These are phyloP conservation scores for Montipora efflorescens DNA, from an alignment of 64 coral and sea anemone genomes.

Conservation along the genomic window DNA sequence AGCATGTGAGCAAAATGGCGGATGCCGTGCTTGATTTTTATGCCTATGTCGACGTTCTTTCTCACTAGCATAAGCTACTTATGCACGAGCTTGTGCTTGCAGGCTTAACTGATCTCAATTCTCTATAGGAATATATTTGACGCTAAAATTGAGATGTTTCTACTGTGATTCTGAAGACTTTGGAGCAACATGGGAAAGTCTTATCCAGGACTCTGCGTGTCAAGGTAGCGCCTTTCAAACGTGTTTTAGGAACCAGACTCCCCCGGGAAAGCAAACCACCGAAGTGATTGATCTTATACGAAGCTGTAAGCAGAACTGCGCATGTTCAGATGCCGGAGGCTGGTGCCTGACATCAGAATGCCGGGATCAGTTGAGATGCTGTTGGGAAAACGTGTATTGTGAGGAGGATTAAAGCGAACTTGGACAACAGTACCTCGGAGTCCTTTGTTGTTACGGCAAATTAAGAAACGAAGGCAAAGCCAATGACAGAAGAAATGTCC, in stretches of 20 bases:
- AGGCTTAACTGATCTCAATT: not conserved
- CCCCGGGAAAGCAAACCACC: constrained; percentile 72
- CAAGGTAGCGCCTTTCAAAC: constrained; percentile 73
- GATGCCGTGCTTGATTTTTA: too few species aligned
- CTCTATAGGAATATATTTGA: constrained; percentile 71
- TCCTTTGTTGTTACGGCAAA: too few species aligned
- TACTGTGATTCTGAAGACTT: constrained; percentile 89
- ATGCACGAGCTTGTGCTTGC: too few species aligned
- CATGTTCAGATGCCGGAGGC: constrained; percentile 71
- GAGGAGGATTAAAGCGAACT: not conserved
- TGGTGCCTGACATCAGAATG: constrained; percentile 76
- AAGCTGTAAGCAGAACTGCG: constrained; percentile 71
- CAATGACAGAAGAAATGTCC: too few species aligned
- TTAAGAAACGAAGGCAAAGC: too few species aligned
- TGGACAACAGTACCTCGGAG: not conserved
- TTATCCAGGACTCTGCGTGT: constrained; percentile 68
- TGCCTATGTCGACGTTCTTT: too few species aligned
- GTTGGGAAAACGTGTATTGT: constrained; percentile 83
- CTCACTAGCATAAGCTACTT: too few species aligned
- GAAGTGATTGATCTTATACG: constrained; percentile 84
- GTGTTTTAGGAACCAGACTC: constrained; percentile 80
- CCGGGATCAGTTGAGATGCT: constrained; percentile 67
- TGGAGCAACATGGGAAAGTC: constrained; percentile 65
- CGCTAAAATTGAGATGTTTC: constrained; percentile 86
- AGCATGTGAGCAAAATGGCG: too few species aligned